A percentile compares a stretch with the other conserved stretches of the same genome.
phyloP scores from a whole-genome alignment of 2,888 invertebrate genomes.

The Hirtodrosophila confusa region DNA sequence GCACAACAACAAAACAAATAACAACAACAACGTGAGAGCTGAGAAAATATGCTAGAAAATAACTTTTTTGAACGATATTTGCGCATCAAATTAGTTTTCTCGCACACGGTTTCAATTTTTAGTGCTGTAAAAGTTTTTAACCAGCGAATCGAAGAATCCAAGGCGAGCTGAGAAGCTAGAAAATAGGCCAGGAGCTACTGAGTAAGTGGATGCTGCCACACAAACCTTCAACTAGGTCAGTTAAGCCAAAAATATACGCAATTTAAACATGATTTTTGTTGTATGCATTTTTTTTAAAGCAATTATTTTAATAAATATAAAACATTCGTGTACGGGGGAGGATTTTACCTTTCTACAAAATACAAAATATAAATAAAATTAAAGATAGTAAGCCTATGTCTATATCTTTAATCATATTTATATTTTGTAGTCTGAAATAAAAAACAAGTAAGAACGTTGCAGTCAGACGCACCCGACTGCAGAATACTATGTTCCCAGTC shows the following conservation, averaged over 20 bases:
- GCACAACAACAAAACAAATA: slow-evolving; percentile 18
- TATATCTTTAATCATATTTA: no score
- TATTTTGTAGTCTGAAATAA: no score
- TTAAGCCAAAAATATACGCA: slow-evolving; percentile 19
- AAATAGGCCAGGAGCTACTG: slow-evolving; percentile 25
- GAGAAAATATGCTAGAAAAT: slow-evolving; percentile 20
- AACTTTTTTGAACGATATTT: slow-evolving; percentile 54
- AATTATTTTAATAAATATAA: no score
- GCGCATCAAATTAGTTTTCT: slow-evolving; percentile 70
- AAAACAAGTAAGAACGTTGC: no score
- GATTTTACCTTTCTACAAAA: no score
- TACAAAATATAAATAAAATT: no score
- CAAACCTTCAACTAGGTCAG: slow-evolving; percentile 24
- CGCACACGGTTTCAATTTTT: slow-evolving; percentile 73
- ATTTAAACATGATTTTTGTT: not conserved
- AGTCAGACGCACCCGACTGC: no score
- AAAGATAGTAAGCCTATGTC: no score
- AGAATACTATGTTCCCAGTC: no score
- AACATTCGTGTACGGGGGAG: no score
- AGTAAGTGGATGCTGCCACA: slow-evolving; percentile 8
- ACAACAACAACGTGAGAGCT: not conserved
- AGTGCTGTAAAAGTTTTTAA: slow-evolving; percentile 37
- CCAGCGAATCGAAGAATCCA: slow-evolving; percentile 1
- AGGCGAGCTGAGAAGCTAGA: not conserved
- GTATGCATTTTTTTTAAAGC: no score